Percentiles rank a stretch among this genome's conserved stretches.
Conservation (phyloP, 2,113 vertebrate genomes). For the Notarius quadriscutis region DNA sequence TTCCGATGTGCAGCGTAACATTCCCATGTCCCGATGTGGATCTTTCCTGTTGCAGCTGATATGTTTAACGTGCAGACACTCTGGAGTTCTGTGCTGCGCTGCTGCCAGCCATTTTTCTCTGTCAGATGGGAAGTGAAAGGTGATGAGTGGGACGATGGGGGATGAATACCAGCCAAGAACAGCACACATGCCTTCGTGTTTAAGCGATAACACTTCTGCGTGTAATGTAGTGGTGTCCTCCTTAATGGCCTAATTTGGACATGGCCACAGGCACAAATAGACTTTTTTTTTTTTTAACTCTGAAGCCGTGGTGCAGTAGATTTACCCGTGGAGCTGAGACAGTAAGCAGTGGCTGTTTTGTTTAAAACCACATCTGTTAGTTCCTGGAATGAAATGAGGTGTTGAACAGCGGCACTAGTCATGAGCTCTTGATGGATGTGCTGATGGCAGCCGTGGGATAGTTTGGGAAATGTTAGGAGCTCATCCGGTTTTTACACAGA, state of each 20-base stretch:
- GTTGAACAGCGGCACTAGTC: not conserved
- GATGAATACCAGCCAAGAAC: not conserved
- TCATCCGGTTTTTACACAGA: not conserved
- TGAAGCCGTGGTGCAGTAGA: not conserved
- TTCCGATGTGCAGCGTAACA: not conserved
- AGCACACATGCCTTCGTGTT: not conserved
- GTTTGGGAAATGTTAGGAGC: not conserved
- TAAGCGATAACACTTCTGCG: not conserved
- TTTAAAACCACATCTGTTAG: not conserved
- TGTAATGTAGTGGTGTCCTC: not conserved
- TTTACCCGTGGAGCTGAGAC: not conserved
- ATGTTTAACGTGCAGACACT: not conserved
- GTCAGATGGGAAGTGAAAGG: slow-evolving; percentile 25
- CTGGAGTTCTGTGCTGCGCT: slow-evolving; percentile 15
- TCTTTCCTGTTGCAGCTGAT: not conserved
- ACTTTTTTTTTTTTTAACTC: not conserved
- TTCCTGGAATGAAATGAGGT: not conserved
- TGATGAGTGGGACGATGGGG: slow-evolving; percentile 19
- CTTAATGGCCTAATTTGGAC: slow-evolving; percentile 6
- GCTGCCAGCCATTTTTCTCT: not conserved
- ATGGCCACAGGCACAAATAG: not conserved
- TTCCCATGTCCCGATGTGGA: not conserved
- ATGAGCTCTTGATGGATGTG: not conserved
- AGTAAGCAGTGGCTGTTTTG: too few species aligned
- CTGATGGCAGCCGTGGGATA: not conserved